phyloP scores from a whole-genome alignment of 2,113 vertebrate species.

The Misgurnus anguillicaudatus region DNA sequence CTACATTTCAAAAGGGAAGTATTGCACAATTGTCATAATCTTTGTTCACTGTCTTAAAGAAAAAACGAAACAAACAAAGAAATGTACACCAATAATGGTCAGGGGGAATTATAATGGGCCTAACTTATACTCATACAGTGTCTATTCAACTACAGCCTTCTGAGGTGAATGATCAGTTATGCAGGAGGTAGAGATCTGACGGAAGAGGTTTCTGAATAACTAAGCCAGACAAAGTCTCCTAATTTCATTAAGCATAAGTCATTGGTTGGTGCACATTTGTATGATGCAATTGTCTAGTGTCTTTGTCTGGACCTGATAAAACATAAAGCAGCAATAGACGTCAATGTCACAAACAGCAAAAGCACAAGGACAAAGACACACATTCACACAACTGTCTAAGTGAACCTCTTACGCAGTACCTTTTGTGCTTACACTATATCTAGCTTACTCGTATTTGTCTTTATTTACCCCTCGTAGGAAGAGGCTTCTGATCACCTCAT shows the following conservation, averaged over 20 bases:
- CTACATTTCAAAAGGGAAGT: constrained; percentile 71
- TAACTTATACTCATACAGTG: constrained; percentile 2
- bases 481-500: constrained; percentile 50
- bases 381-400: constrained; percentile 2
- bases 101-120: constrained; percentile 7
- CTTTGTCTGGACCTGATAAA: constrained; percentile 16
- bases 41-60: constrained; percentile 59
- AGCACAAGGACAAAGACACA: constrained; percentile 1
- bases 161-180: constrained; percentile 5
- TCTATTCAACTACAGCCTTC: not conserved
- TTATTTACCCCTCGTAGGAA: not conserved
- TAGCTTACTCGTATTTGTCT: not conserved
- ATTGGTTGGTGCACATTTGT: constrained; percentile 17
- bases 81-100: not conserved
- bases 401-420: constrained; percentile 54
- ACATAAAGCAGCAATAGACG: constrained; percentile 29
- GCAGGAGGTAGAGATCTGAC: constrained; percentile 54
- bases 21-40: constrained; percentile 75
- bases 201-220: constrained; percentile 2
- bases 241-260: constrained; percentile 1
- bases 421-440: constrained; percentile 54
- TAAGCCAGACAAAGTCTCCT: not conserved
- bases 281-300: constrained; percentile 6
- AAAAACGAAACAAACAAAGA: not conserved
- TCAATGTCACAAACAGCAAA: not conserved